Conservation (phyloP, 1,140 invertebrate species). For the Bombus superbus region DNA sequence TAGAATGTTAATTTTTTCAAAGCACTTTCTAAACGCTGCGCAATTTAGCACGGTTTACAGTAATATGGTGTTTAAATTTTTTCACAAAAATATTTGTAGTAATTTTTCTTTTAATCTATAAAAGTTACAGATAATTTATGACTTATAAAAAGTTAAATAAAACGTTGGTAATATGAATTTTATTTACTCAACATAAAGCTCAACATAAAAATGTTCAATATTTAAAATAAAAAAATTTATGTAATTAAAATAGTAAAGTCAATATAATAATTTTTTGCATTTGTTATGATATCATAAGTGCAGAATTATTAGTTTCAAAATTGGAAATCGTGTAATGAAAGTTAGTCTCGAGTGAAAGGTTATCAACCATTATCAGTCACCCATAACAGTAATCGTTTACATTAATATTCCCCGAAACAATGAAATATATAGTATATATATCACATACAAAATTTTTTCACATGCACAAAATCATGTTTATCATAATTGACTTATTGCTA, state of each 20-base stretch:
- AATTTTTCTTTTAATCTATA: not conserved
- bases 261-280: not conserved
- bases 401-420: not conserved
- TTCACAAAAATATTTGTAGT: not conserved
- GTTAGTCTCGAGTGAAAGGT: not conserved
- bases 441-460: not conserved
- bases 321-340: not conserved
- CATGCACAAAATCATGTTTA: not conserved
- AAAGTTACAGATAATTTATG: not conserved
- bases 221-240: not conserved
- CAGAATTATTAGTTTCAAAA: not conserved
- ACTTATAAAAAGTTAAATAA: not conserved
- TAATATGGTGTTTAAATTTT: not conserved
- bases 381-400: not conserved
- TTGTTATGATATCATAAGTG: not conserved
- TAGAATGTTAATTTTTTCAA: not conserved
- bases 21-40: not conserved
- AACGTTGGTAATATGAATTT: not conserved
- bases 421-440: not conserved
- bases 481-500: not conserved
- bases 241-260: too few relatives aligned
- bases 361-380: not conserved
- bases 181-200: not conserved
- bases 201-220: not conserved
- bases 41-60: not conserved